A percentile compares a stretch with the other conserved stretches of the same genome.
These are phyloP conservation scores for Hydrolagus affinis DNA, from an alignment of 2,113 vertebrate genomes.

Conservation along the genomic window DNA sequence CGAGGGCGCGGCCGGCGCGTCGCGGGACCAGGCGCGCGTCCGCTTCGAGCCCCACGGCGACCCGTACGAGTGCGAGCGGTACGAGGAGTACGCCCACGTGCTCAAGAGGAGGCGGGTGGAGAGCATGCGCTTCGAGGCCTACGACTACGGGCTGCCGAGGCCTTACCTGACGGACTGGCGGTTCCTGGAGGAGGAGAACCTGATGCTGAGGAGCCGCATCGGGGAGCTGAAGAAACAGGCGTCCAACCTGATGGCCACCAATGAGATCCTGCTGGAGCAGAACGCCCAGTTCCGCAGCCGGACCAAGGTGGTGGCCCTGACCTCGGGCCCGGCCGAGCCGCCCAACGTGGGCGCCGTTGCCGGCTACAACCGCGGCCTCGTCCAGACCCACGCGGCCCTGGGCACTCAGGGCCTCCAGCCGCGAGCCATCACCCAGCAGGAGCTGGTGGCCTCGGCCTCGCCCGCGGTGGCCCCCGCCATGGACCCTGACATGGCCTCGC, in stretches of 20 bases:
- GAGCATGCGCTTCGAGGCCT: slow-evolving; percentile 27
- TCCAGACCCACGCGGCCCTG: slow-evolving; percentile 27
- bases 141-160: not conserved
- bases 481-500: not conserved
- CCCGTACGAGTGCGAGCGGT: slow-evolving; percentile 61
- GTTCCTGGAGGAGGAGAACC: slow-evolving; percentile 34
- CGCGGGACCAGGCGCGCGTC: slow-evolving; percentile 50
- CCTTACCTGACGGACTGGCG: slow-evolving; percentile 1
- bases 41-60: slow-evolving; percentile 61
- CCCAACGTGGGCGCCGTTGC: not conserved
- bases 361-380: slow-evolving; percentile 27
- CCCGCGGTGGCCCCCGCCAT: not conserved
- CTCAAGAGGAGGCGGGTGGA: slow-evolving; percentile 76
- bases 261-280: slow-evolving; percentile 32
- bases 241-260: slow-evolving; percentile 31
- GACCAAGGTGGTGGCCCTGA: slow-evolving; percentile 32
- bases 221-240: slow-evolving; percentile 33
- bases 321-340: not conserved
- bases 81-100: slow-evolving; percentile 66
- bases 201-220: slow-evolving; percentile 19
- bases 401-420: slow-evolving; percentile 24
- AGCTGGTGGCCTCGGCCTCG: slow-evolving; percentile 9
- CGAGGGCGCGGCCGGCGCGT: not conserved
- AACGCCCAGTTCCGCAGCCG: slow-evolving; percentile 28
- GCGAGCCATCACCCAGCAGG: slow-evolving; percentile 27